Conservation (phyloP, 2,888 invertebrate species). For the Clepsis dumicolana region DNA sequence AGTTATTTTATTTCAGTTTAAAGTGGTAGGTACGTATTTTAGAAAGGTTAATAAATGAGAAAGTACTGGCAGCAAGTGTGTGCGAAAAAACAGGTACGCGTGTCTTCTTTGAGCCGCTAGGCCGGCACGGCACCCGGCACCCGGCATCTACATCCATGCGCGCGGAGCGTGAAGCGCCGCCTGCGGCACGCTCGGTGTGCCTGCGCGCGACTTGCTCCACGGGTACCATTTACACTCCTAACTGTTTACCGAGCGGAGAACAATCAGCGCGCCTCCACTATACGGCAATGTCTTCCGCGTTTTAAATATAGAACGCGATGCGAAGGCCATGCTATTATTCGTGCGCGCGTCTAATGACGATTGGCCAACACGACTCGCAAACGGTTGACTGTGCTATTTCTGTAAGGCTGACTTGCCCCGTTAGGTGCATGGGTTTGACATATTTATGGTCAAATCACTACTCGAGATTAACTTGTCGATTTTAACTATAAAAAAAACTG, state of each 20-base stretch:
- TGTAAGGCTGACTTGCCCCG: background rate
- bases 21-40: background rate
- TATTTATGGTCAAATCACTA: too few species aligned
- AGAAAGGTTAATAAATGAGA: background rate
- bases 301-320: conserved; percentile 81
- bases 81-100: background rate
- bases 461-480: too few species aligned
- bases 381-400: background rate
- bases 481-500: too few species aligned
- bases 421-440: too few species aligned
- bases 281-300: conserved; percentile 70
- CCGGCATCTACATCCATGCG: conserved; percentile 47
- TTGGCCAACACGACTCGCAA: conserved; percentile 46
- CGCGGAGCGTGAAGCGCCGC: conserved; percentile 49
- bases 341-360: conserved; percentile 65
- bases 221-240: conserved; percentile 67
- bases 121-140: background rate
- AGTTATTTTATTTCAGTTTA: background rate
- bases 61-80: conserved; percentile 8
- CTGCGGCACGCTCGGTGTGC: background rate
- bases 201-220: conserved; percentile 55
- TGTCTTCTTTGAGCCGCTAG: background rate
- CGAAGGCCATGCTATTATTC: conserved; percentile 79
- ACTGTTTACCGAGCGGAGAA: conserved; percentile 50
- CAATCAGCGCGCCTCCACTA: conserved; percentile 37